A percentile compares a stretch with the other conserved stretches of the same genome.
These are phyloP conservation scores for Sinhomidia bicolor DNA, from an alignment of 2,888 invertebrate species.

Conservation along the genomic window DNA sequence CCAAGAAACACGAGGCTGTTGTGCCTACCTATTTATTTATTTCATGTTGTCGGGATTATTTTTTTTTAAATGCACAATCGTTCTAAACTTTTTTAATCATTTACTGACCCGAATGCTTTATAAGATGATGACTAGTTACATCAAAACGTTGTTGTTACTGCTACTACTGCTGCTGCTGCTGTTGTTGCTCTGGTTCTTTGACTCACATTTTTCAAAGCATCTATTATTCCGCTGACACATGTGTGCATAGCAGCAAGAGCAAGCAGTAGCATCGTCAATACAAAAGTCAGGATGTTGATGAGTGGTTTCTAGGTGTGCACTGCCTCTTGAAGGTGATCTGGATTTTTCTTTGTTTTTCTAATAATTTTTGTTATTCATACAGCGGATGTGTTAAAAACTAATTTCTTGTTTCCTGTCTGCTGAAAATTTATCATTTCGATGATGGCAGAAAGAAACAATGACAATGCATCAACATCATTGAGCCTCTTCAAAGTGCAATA, in stretches of 20 bases:
- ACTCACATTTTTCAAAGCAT: constrained; percentile 26
- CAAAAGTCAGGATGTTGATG: background rate
- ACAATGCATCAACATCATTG: constrained; percentile 3
- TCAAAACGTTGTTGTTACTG: no score
- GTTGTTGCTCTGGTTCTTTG: background rate
- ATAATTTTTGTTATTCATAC: constrained; percentile 12
- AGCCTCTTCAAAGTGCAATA: background rate
- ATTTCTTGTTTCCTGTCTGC: constrained; percentile 56
- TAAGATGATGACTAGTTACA: no score
- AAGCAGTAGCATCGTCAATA: no score
- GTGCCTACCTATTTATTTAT: background rate
- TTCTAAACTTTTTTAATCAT: constrained; percentile 8
- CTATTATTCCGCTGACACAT: background rate
- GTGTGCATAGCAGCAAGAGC: no score
- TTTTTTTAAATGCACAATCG: constrained; percentile 14
- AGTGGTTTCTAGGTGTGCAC: background rate
- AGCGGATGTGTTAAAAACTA: constrained; percentile 68
- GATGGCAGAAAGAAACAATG: constrained; percentile 5
- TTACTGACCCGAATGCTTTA: background rate
- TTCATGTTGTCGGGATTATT: constrained; percentile 8
- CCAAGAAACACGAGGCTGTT: background rate
- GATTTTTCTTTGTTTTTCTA: constrained; percentile 40
- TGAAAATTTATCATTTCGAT: background rate
- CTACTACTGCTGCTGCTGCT: background rate
- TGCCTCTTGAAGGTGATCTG: constrained; percentile 55